A percentile compares a stretch with the other conserved stretches of the same genome.
Conservation (phyloP, 2,113 vertebrate species). For the Ondatra zibethicus region DNA sequence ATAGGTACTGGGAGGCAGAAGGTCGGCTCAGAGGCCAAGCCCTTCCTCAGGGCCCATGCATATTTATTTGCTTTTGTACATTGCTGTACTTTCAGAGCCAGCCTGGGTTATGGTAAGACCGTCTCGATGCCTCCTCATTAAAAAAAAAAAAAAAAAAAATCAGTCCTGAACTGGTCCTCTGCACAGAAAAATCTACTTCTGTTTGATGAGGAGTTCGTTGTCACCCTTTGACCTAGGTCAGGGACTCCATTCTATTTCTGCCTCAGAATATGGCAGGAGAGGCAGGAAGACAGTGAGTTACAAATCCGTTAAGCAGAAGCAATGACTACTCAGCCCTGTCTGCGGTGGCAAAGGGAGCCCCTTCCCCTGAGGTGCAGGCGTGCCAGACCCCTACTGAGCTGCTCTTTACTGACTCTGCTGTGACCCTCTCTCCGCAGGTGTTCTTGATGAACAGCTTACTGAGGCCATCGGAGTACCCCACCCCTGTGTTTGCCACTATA, state of each 20-base stretch:
- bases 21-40: not conserved
- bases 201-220: too few relatives aligned
- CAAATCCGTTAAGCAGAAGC: not conserved
- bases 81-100: too few relatives aligned
- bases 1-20: not conserved
- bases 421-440: not conserved
- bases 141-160: not conserved
- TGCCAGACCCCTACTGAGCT: not conserved
- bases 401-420: accelerated
- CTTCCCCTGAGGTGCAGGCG: not conserved
- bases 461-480: not conserved
- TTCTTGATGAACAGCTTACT: not conserved
- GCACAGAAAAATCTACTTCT: not conserved
- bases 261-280: not conserved
- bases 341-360: not conserved
- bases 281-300: not conserved
- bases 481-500: not conserved
- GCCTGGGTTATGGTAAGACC: not conserved
- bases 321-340: not conserved
- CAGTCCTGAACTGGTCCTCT: not conserved
- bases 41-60: not conserved
- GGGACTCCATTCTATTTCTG: not conserved
- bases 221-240: not conserved
- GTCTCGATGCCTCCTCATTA: not conserved
- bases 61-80: not conserved